Evolutionary conservation across 1,140 invertebrate genomes (phyloP).

Genomic region (Drosophila funebris): DNA sequence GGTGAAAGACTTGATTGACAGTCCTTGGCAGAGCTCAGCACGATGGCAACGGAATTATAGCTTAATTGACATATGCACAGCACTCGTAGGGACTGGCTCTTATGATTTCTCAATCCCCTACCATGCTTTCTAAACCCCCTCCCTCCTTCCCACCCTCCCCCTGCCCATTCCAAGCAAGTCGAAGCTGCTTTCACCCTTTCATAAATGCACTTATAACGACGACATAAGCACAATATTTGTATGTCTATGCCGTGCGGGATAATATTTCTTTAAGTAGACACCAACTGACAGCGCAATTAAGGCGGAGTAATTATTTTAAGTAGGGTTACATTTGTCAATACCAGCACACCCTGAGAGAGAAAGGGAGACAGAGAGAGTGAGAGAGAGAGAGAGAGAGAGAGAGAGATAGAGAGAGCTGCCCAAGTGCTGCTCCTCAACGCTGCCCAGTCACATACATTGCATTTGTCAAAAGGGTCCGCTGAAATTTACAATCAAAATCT

Average conservation of each 20-base stretch:
- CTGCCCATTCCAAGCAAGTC: not conserved
- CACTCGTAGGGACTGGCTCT: conserved; percentile 45
- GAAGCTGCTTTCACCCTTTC: conserved; percentile 48
- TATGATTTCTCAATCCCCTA: too few species aligned
- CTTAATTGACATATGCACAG: conserved; percentile 77
- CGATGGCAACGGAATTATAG: conserved; percentile 74
- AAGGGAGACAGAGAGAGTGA: too few species aligned
- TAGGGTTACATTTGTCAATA: conserved; percentile 79
- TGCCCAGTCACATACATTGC: conserved; percentile 1
- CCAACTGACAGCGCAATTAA: conserved; percentile 81
- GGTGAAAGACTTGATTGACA: conserved; percentile 75
- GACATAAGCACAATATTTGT: conserved; percentile 53
- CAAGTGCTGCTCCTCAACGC: conserved; percentile 19
- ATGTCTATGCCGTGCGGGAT: conserved; percentile 64
- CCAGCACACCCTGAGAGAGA: conserved; percentile 28
- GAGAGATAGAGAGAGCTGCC: too few species aligned
- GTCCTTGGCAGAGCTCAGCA: conserved; percentile 61
- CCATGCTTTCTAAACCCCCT: too few species aligned
- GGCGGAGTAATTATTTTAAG: conserved; percentile 80
- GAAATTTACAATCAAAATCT: not conserved
- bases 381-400: too few species aligned
- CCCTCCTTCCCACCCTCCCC: not conserved
- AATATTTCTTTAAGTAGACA: conserved; percentile 81
- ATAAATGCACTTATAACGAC: conserved; percentile 34
- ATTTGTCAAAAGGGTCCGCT: not conserved